Evolutionary conservation across 1,140 invertebrate species (phyloP).

Genomic region (Venustaconcha ellipsiformis): DNA sequence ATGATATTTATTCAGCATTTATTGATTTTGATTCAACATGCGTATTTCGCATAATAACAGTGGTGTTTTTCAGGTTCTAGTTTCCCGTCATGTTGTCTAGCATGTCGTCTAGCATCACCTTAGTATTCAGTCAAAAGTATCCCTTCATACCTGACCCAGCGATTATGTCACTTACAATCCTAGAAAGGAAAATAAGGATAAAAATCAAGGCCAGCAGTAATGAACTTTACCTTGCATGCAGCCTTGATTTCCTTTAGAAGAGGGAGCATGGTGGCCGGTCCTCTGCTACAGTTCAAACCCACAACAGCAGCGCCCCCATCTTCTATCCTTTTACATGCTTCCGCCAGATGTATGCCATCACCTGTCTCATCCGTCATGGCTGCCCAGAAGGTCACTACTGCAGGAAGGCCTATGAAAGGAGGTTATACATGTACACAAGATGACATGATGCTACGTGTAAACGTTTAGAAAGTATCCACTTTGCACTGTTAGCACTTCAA

Average conservation of each 20-base stretch:
- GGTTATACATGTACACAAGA: no score
- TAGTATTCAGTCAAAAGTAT: background rate
- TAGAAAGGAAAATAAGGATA: no score
- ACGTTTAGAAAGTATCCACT: no score
- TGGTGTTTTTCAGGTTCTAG: no score
- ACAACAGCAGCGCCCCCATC: conserved; percentile 58
- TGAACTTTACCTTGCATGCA: conserved; percentile 48
- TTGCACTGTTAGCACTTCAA: no score
- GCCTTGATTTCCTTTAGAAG: conserved; percentile 48
- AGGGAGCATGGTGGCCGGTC: conserved; percentile 59
- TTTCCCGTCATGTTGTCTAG: no score
- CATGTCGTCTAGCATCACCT: background rate
- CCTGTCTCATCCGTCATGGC: conserved; percentile 42
- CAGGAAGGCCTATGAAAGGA: conserved; percentile 25
- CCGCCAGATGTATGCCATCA: conserved; percentile 46
- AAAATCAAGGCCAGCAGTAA: background rate
- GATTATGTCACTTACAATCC: no score
- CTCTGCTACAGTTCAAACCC: conserved; percentile 62
- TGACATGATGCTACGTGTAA: no score
- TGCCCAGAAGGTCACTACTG: conserved; percentile 35
- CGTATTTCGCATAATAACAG: no score
- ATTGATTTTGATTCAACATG: no score
- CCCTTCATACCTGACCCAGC: background rate
- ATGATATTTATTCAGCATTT: no score
- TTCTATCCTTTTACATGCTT: conserved; percentile 53